These are phyloP conservation scores for Leguminivora glycinivorella DNA, from an alignment of 1,140 invertebrate species.

Conservation along the genomic window DNA sequence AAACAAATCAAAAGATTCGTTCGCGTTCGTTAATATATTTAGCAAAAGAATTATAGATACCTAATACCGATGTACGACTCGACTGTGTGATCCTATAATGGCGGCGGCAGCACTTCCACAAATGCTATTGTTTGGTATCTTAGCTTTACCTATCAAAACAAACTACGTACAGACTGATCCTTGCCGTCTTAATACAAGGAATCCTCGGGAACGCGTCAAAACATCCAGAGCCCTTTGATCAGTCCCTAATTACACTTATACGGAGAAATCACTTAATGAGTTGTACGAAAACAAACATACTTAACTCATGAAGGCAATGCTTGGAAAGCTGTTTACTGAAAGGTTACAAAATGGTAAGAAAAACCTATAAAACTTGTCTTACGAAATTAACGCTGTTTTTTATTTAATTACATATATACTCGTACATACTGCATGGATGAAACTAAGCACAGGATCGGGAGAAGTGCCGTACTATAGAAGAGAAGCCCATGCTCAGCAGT, in stretches of 20 bases:
- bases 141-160: conserved; percentile 27
- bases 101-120: conserved; percentile 1
- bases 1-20: too few relatives aligned
- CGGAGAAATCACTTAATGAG: conserved; percentile 69
- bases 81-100: neutral
- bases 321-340: neutral
- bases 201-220: conserved; percentile 52
- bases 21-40: too few relatives aligned
- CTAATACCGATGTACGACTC: neutral
- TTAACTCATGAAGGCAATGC: conserved; percentile 12
- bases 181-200: conserved; percentile 46
- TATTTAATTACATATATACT: too few relatives aligned
- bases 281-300: conserved; percentile 51
- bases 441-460: too few relatives aligned
- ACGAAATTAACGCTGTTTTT: neutral
- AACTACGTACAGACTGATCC: conserved; percentile 31
- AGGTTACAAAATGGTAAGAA: neutral
- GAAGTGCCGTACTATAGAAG: too few relatives aligned
- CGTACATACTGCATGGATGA: too few relatives aligned
- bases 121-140: conserved; percentile 12
- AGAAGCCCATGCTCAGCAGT: too few relatives aligned
- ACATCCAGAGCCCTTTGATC: conserved; percentile 67
- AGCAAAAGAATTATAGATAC: too few relatives aligned
- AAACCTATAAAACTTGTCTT: neutral
- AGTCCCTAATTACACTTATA: conserved; percentile 52